Percentiles rank a stretch among this genome's conserved stretches.
Conservation (phyloP, 2,113 vertebrate species). For the Vulpes vulpes region DNA sequence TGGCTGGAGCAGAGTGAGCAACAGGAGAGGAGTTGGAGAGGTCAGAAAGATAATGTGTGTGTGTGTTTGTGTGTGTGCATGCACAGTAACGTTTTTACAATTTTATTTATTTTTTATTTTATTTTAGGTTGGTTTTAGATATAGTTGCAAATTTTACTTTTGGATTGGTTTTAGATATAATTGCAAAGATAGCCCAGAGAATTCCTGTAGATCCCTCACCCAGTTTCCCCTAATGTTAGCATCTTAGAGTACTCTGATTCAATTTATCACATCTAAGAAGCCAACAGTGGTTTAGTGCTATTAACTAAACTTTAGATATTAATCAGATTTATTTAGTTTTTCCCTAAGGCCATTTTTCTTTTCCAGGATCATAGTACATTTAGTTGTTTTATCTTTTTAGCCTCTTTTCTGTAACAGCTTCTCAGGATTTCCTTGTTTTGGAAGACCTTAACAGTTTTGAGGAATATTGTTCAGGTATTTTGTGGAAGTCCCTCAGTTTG, state of each 20-base stretch:
- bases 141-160: background rate
- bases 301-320: background rate
- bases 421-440: background rate
- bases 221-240: background rate
- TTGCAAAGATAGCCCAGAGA: background rate
- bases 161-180: background rate
- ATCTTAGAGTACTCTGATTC: background rate
- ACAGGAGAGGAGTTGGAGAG: background rate
- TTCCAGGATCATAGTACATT: background rate
- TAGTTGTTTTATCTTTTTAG: background rate
- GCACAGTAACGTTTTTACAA: background rate
- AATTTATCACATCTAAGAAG: background rate
- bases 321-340: background rate
- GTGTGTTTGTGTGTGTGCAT: background rate
- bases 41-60: background rate
- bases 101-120: background rate
- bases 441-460: background rate
- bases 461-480: background rate
- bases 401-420: background rate
- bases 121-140: background rate
- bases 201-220: too few species aligned
- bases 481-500: background rate
- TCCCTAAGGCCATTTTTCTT: background rate
- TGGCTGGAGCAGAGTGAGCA: background rate
- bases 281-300: background rate